phyloP scores from a whole-genome alignment of 2,888 invertebrate species.

The Tetragnatha montana region DNA sequence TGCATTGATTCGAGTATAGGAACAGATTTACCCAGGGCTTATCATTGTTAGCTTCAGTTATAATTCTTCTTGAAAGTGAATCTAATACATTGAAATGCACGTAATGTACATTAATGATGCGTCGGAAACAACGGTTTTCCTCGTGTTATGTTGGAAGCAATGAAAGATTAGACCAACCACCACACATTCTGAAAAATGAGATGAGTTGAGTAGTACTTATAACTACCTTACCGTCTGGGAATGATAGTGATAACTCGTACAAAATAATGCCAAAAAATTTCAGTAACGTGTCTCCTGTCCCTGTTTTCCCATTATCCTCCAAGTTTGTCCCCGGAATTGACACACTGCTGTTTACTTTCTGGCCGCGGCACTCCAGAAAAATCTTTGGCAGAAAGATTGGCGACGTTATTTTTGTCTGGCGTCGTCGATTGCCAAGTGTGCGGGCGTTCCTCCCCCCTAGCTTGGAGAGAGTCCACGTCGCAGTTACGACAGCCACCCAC shows the following conservation, averaged over 20 bases:
- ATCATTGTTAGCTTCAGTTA: no score
- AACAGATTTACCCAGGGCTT: no score
- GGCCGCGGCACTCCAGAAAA: conserved; percentile 5
- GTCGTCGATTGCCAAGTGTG: conserved; percentile 34
- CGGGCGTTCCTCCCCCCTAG: conserved; percentile 27
- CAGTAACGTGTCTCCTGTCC: not conserved
- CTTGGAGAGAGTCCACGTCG: conserved; percentile 30
- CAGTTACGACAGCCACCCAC: conserved; percentile 55
- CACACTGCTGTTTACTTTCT: conserved; percentile 47
- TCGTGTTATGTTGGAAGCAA: no score
- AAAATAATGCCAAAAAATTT: not conserved
- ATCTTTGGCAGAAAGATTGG: conserved; percentile 59
- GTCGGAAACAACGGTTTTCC: no score
- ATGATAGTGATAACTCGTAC: not conserved
- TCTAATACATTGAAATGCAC: no score
- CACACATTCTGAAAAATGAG: no score
- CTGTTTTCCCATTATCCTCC: not conserved
- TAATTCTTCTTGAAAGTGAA: no score
- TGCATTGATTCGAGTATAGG: no score
- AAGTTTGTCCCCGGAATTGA: not conserved
- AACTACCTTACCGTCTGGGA: not conserved
- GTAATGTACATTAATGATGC: no score
- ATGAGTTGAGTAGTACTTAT: not conserved
- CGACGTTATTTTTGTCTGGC: conserved; percentile 61
- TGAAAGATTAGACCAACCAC: no score